Conservation (phyloP, 2,888 invertebrate genomes). For the Thera britannica region DNA sequence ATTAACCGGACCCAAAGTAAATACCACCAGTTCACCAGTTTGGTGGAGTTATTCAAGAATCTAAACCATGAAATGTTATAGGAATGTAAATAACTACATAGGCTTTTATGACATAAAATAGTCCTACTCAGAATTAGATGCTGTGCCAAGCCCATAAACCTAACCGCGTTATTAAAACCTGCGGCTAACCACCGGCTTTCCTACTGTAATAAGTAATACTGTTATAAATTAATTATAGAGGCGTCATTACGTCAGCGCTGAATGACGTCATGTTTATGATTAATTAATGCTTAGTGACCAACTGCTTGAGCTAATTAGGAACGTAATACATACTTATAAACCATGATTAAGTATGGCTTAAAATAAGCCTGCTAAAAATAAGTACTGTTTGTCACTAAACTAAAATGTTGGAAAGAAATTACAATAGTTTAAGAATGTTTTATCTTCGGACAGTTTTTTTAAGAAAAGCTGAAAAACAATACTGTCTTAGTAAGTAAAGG, state of each 20-base stretch:
- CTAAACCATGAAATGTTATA: too few relatives aligned
- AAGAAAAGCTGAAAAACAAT: background rate
- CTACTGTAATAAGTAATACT: constrained; percentile 11
- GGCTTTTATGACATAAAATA: background rate
- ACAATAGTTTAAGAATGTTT: too few relatives aligned
- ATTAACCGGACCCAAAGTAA: too few relatives aligned
- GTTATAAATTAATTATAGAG: constrained; percentile 17
- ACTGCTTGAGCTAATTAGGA: constrained; percentile 11
- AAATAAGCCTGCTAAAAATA: background rate
- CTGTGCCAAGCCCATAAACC: constrained; percentile 17
- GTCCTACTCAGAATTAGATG: background rate
- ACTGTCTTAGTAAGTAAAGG: background rate
- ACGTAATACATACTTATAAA: background rate
- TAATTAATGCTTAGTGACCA: constrained; percentile 11
- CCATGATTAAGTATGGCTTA: background rate
- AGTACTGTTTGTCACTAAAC: too few relatives aligned
- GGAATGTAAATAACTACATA: background rate
- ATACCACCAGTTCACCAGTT: too few relatives aligned
- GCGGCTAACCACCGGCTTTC: constrained; percentile 21
- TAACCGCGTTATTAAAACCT: constrained; percentile 13
- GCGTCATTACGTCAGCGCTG: constrained; percentile 15
- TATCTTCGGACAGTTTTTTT: too few relatives aligned
- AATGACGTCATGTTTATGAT: constrained; percentile 17
- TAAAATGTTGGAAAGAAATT: too few relatives aligned
- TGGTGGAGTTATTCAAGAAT: too few relatives aligned